phyloP scores from a whole-genome alignment of 2,113 vertebrate species.

The Ptilorrhoa leucosticta region DNA sequence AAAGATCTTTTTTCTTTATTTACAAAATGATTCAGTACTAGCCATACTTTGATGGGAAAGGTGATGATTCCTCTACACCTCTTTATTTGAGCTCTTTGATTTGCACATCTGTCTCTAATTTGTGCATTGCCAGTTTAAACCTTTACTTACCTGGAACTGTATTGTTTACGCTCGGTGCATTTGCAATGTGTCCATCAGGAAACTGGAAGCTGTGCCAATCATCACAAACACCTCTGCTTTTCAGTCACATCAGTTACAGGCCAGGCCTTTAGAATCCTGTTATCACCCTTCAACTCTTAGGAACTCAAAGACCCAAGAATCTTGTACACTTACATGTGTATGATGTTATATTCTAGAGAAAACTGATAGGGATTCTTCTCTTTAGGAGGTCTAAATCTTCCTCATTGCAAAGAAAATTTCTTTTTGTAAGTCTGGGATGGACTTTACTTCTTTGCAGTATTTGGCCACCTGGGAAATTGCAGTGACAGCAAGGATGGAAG shows the following conservation, averaged over 20 bases:
- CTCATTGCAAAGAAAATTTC: neutral
- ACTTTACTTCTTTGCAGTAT: neutral
- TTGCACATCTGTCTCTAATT: neutral
- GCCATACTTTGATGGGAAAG: neutral
- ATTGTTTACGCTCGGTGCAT: neutral
- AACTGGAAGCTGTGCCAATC: neutral
- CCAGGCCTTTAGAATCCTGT: neutral
- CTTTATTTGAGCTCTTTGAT: neutral
- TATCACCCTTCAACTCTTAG: neutral
- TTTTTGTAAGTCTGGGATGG: neutral
- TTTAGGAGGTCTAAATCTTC: neutral
- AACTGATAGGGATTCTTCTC: neutral
- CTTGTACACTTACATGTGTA: neutral
- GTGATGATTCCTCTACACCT: neutral
- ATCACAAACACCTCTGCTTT: neutral
- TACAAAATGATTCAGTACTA: neutral
- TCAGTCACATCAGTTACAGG: neutral
- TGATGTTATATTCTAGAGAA: neutral
- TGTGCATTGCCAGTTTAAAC: neutral
- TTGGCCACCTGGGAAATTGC: neutral
- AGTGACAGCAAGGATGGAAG: neutral
- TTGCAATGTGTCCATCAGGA: neutral
- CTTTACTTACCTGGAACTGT: neutral
- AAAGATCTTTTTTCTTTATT: neutral
- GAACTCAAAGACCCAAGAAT: neutral